Percentiles rank a stretch among this genome's conserved stretches.
Evolutionary conservation across 1,140 invertebrate genomes (phyloP).

Genomic region (Heliconius hewitsoni): DNA sequence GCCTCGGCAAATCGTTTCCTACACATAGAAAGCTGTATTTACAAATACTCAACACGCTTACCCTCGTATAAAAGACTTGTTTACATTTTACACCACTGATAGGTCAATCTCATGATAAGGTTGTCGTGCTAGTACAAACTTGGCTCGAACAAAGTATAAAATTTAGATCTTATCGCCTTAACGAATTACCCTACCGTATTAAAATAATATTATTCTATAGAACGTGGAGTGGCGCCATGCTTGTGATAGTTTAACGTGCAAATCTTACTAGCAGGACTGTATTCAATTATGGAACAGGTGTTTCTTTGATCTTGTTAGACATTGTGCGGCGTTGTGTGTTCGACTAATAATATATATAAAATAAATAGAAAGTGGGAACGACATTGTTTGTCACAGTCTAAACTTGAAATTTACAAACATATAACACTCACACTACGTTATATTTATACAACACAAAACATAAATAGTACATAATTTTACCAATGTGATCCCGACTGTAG

Average conservation of each 20-base stretch:
- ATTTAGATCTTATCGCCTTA: background rate
- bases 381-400: no score
- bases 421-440: background rate
- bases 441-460: background rate
- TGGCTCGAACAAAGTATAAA: background rate
- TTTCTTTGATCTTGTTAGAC: background rate
- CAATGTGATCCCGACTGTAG: background rate
- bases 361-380: background rate
- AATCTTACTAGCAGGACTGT: background rate
- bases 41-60: slow-evolving; percentile 34
- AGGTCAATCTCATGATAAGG: slow-evolving; percentile 19
- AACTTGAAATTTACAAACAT: no score
- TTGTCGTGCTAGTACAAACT: slow-evolving; percentile 2
- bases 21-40: slow-evolving; percentile 46
- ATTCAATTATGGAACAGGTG: background rate
- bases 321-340: background rate
- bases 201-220: slow-evolving; percentile 7
- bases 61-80: slow-evolving; percentile 29
- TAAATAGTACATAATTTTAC: background rate
- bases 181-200: background rate
- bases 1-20: slow-evolving; percentile 50
- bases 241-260: background rate
- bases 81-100: slow-evolving; percentile 20
- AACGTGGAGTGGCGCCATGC: background rate
- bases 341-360: background rate